Percentiles rank a stretch among this genome's conserved stretches.
These are phyloP conservation scores for Cyprinodon tularosa DNA, from an alignment of 2,113 vertebrate genomes.

Conservation along the genomic window DNA sequence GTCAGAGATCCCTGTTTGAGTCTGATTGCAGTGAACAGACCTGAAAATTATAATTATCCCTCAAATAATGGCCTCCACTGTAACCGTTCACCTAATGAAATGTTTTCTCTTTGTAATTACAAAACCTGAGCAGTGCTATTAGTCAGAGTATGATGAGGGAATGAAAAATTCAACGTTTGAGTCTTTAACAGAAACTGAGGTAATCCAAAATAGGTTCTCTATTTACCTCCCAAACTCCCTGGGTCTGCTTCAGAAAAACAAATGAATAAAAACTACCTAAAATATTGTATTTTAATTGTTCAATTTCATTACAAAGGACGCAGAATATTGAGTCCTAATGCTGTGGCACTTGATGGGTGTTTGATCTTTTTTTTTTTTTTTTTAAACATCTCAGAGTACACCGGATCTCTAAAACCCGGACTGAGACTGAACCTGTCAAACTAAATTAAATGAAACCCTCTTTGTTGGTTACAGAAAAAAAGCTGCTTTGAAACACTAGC, in stretches of 20 bases:
- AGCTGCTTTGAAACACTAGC: too few species aligned
- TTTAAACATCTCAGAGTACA: too few species aligned
- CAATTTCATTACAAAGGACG: neutral
- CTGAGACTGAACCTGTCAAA: too few species aligned
- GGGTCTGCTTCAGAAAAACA: neutral
- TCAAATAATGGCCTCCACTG: slow-evolving; percentile 7
- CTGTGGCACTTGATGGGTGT: too few species aligned
- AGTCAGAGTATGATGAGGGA: neutral
- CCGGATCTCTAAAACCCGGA: too few species aligned
- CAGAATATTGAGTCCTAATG: too few species aligned
- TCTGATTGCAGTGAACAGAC: slow-evolving; percentile 32
- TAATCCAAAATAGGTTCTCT: neutral
- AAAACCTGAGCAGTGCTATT: slow-evolving; percentile 15
- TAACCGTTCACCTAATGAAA: slow-evolving; percentile 34
- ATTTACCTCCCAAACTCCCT: neutral
- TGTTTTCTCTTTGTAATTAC: slow-evolving; percentile 11
- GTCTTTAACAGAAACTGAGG: neutral
- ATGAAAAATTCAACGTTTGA: neutral
- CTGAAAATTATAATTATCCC: slow-evolving; percentile 35
- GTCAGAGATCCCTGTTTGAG: neutral
- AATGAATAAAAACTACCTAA: neutral
- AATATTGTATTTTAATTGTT: neutral
- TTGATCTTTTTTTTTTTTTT: too few species aligned
- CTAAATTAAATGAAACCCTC: too few species aligned
- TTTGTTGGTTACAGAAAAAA: too few species aligned